Base-by-base conservation (phyloP, 2,888 invertebrate species). In the Lapara coniferarum region DNA sequence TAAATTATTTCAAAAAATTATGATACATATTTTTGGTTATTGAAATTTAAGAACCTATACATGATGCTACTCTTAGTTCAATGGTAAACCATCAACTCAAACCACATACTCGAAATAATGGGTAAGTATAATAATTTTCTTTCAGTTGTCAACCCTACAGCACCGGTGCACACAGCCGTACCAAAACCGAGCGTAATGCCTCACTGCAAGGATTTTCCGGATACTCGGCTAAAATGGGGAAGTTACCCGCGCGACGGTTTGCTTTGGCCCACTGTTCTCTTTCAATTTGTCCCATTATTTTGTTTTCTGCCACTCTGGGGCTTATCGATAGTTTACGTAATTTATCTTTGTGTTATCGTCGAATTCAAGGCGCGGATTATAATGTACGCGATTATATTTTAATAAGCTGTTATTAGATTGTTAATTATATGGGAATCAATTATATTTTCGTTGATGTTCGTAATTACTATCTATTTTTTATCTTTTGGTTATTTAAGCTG, bases 141-240 rank as follows among this genome's bases (percentile, higher is more conserved):
- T 13, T 6, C 4, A 44, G 8, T 55, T 2, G 68, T 37, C 53
- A 69, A 53, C 75, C 75, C 75, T 74, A 75, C 71, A 71, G 70
- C 72, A 46, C 75, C 71, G 66, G 66, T 71, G 71, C 73, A 71
- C 71, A 74, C 59, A 71, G 67, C 67, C 71, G 71, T 71, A 66
- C 74, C 74, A 74, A 78, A 74, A 70, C 74, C 74, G 75, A 67
- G 72, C 72, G 71, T 77, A 77, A 79, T 70, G 57, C 67, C 67
- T 59, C 53, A 74, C 70, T 73, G 69, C 69, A 56, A 74, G 78
- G 77, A 80, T 79, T 80, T 75, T 74, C 73, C 66, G 69, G 70
- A 71, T 70, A 66, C 71, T 37, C 67, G 46, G 72, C 59, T 71
- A 70, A 74, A 74, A 79, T 73, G 76, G 73, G 52, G 71, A 71